Base-by-base conservation (phyloP, 2,888 invertebrate species). In the Copidosoma aretas region DNA sequence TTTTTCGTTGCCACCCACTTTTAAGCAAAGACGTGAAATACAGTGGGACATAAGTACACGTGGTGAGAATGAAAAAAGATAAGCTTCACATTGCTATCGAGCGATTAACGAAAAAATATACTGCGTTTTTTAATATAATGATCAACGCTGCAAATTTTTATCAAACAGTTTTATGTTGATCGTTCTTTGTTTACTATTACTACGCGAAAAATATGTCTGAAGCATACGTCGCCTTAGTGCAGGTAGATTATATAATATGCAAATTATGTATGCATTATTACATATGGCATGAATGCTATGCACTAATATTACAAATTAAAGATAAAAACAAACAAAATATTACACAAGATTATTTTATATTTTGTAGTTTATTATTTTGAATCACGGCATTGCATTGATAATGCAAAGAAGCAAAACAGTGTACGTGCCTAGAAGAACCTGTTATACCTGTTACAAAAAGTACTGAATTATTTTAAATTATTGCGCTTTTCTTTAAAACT, bases 341-440 rank as follows among this genome's bases (percentile, higher is more conserved):
- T 43, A 64, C 60, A 41, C 61, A 64, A 64, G 54, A 65, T 60
- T 65, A 70, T 70, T 70, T 67, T 70, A 71, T 71, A 71, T 68
- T 71, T 71, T 71, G 57, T 71, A 67, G 62, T 65, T 61, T 64
- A 62, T 67, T 62, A 57, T 71, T 71, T 32, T 54, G 17, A 46
- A 68, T 62, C 59, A 65, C 19, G 53, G 19, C 58, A 60, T 58
- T 67, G 49, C 58, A 67, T 67, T 52, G 52, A 52, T 46, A 2
- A 46, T 46, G 21, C 32, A 57, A 32, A 53, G 32, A 63, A 54
- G 25, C 8, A 53, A 59, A 60, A 56, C n/a, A 58, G 60, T 57
- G 57, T 64, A 39, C 17, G 57, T 51, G 21, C 58, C 41, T 12
- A 19, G 49, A 32, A 64, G 58, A 61, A 67, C 24, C 53, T 62